phyloP scores from a whole-genome alignment of 2,888 invertebrate species.

The Brachyopa scutellaris region DNA sequence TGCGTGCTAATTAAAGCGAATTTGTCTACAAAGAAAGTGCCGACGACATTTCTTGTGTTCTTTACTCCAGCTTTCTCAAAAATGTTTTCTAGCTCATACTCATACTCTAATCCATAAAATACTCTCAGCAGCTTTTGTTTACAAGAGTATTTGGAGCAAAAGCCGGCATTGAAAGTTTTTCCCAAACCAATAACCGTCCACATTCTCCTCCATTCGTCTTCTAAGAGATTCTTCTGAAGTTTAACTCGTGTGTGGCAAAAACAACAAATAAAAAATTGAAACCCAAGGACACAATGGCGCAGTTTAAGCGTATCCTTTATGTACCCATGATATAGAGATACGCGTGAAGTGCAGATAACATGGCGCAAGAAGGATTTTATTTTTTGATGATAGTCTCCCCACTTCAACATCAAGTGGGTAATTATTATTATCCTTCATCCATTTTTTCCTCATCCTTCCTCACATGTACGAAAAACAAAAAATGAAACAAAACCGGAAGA shows the following conservation, averaged over 20 bases:
- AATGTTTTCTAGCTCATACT: not conserved
- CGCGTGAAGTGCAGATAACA: constrained; percentile 46
- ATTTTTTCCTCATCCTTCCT: constrained; percentile 45
- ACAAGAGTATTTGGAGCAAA: constrained; percentile 41
- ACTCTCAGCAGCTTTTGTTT: not conserved
- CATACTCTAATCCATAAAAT: not conserved
- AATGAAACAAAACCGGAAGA: not conserved
- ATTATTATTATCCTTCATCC: constrained; percentile 68
- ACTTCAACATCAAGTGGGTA: constrained; percentile 68
- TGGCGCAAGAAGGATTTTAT: constrained; percentile 32
- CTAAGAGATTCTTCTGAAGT: constrained; percentile 3
- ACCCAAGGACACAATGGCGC: constrained; percentile 56
- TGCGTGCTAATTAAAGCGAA: constrained; percentile 72
- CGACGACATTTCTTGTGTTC: constrained; percentile 57
- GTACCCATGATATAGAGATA: constrained; percentile 16
- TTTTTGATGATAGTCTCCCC: constrained; percentile 34
- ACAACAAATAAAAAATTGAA: no score
- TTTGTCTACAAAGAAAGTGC: constrained; percentile 72
- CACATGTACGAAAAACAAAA: not conserved
- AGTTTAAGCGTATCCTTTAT: constrained; percentile 51
- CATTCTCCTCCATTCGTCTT: not conserved
- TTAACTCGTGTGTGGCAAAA: constrained; percentile 22
- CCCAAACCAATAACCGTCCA: constrained; percentile 1
- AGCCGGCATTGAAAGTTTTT: constrained; percentile 28
- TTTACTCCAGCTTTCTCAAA: constrained; percentile 27